These are phyloP conservation scores for Manis pentadactyla DNA, from an alignment of 2,797 vertebrate genomes.

Conservation along the genomic window DNA sequence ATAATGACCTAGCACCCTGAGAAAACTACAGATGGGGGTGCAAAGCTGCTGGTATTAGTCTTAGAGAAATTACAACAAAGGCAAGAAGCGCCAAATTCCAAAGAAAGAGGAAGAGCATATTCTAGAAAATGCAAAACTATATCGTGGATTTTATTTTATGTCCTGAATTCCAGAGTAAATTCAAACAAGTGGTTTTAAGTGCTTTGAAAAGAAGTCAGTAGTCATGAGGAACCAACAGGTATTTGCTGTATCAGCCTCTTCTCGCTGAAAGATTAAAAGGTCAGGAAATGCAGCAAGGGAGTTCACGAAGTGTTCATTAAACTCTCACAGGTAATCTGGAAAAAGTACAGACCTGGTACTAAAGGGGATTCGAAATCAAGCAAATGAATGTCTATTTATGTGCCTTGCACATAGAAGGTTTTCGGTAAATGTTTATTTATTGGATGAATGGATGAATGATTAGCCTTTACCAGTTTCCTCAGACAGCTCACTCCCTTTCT, in stretches of 20 bases:
- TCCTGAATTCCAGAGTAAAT: background rate
- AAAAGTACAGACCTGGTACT: background rate
- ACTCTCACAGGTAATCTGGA: background rate
- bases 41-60: background rate
- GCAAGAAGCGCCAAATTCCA: background rate
- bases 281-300: background rate
- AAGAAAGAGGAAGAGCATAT: background rate
- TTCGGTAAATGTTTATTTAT: background rate
- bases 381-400: background rate
- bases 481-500: background rate
- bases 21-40: background rate
- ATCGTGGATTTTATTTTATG: background rate
- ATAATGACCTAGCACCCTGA: background rate
- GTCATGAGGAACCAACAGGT: background rate
- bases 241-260: background rate
- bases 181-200: background rate
- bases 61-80: background rate
- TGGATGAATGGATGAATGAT: background rate
- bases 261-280: background rate
- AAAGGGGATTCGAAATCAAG: background rate
- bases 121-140: background rate
- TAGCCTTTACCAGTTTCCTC: background rate
- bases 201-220: constrained; percentile 18
- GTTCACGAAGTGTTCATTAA: constrained; percentile 21
- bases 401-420: background rate